Conservation (phyloP, 2,888 invertebrate species). For the Hyposoter didymator region DNA sequence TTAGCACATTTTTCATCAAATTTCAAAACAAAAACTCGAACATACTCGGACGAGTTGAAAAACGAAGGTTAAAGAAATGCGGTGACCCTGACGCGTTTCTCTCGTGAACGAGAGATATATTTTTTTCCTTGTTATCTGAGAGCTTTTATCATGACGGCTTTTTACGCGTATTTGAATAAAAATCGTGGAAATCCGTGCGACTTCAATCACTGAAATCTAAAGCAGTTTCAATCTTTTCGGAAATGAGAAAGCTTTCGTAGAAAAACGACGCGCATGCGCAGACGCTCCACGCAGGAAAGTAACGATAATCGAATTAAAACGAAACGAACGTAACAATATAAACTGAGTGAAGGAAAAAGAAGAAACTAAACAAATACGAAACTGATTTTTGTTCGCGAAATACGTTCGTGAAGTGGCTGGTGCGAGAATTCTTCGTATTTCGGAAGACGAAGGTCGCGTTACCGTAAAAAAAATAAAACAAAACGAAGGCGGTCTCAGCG, state of each 20-base stretch:
- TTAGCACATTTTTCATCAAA: background rate
- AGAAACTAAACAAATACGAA: background rate
- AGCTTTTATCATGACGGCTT: background rate
- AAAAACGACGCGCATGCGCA: background rate
- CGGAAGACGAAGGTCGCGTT: slow-evolving; percentile 62
- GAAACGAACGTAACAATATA: background rate
- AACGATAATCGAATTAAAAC: background rate
- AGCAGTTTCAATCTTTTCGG: background rate
- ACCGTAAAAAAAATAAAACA: slow-evolving; percentile 34
- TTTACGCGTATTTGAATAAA: background rate
- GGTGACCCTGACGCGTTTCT: slow-evolving; percentile 50
- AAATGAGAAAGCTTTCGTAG: background rate
- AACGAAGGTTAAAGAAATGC: slow-evolving; percentile 24
- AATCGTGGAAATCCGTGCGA: background rate
- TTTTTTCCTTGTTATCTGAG: slow-evolving; percentile 14
- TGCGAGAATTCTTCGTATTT: slow-evolving; percentile 8
- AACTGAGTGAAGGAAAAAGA: background rate
- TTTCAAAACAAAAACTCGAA: background rate
- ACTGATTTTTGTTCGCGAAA: background rate
- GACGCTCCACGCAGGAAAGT: background rate
- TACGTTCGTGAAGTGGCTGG: background rate
- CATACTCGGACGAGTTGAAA: background rate
- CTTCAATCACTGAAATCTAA: slow-evolving; percentile 17
- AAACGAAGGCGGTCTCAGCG: background rate
- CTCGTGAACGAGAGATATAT: slow-evolving; percentile 46